Conservation (phyloP, 2,113 vertebrate species). For the Plecturocebus donacophilus region DNA sequence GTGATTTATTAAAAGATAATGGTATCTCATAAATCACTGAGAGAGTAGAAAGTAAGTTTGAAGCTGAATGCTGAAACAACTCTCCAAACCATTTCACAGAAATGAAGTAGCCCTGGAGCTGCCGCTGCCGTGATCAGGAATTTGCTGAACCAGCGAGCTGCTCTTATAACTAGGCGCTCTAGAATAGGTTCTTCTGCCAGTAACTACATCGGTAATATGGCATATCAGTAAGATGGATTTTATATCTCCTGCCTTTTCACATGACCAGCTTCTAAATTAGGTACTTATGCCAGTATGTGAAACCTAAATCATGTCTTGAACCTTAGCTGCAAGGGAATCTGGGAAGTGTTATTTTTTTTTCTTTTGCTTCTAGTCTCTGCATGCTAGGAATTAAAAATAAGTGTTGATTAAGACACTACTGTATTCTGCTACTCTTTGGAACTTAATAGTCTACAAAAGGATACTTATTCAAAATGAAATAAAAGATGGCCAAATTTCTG, state of each 20-base stretch:
- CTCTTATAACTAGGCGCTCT: background rate
- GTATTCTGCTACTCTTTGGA: background rate
- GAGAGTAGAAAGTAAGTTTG: background rate
- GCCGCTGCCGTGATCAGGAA: background rate
- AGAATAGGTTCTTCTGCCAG: background rate
- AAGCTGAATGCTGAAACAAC: background rate
- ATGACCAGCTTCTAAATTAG: background rate
- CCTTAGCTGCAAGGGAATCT: background rate
- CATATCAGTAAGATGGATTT: background rate
- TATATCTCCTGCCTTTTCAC: background rate
- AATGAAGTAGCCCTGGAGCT: background rate
- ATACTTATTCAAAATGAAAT: background rate
- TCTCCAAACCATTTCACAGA: background rate
- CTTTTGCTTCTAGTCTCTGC: background rate
- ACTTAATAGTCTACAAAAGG: background rate
- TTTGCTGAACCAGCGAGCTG: background rate
- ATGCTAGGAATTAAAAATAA: background rate
- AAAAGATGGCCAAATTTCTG: background rate
- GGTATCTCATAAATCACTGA: background rate
- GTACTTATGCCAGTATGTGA: background rate
- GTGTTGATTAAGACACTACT: background rate
- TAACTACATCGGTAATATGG: background rate
- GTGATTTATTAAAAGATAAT: slow-evolving; percentile 45
- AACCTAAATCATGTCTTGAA: slow-evolving; percentile 4
- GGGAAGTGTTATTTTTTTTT: background rate